A percentile compares a stretch with the other conserved stretches of the same genome.
phyloP scores from a whole-genome alignment of 35 echinoderm and acorn worm species.

The Heliocidaris erythrogramma region DNA sequence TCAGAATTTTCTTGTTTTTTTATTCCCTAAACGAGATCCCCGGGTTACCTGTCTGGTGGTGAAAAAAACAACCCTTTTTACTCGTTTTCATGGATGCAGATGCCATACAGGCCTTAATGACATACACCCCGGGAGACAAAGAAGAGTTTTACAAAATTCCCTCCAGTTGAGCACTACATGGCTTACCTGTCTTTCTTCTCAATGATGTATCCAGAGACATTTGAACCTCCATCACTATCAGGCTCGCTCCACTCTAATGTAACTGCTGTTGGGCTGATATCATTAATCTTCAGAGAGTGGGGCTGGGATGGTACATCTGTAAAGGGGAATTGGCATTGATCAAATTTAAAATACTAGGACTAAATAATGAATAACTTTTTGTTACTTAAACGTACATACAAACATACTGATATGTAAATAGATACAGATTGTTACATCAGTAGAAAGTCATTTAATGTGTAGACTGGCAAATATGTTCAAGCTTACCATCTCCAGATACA shows the following conservation, averaged over 20 bases:
- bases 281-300: constrained; percentile 53
- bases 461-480: not conserved
- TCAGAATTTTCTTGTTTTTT: too few species aligned
- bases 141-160: too few species aligned
- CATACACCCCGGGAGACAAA: too few species aligned
- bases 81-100: too few species aligned
- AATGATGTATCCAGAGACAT: constrained; percentile 83
- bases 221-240: constrained; percentile 71
- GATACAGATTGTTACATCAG: not conserved
- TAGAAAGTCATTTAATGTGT: not conserved
- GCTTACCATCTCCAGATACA: not conserved
- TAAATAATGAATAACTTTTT: not conserved
- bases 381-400: not conserved
- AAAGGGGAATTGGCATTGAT: not conserved
- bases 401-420: not conserved
- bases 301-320: constrained; percentile 65
- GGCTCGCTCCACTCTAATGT: constrained; percentile 87
- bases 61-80: too few species aligned
- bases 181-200: constrained; percentile 87
- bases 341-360: not conserved
- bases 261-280: constrained; percentile 63
- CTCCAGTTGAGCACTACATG: too few species aligned
- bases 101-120: too few species aligned
- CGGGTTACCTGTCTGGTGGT: too few species aligned
- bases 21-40: too few species aligned